phyloP scores from a whole-genome alignment of 2,888 invertebrate genomes.

The Yponomeuta plumbellus region DNA sequence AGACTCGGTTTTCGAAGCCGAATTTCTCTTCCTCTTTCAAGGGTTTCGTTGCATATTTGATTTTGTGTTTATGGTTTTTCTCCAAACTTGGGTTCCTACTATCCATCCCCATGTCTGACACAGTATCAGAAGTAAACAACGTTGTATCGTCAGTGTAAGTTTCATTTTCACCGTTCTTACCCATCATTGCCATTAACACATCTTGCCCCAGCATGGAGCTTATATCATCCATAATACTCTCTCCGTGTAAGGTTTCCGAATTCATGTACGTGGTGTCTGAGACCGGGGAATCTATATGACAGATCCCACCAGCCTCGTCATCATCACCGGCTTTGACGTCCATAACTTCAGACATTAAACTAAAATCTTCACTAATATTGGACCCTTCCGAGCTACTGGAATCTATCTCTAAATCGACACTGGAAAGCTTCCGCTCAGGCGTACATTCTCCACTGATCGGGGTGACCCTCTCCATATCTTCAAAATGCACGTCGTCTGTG shows the following conservation, averaged over 20 bases:
- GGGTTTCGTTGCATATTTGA: constrained; percentile 67
- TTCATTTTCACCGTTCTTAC: constrained; percentile 77
- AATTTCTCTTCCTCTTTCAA: constrained; percentile 76
- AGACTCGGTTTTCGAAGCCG: constrained; percentile 84
- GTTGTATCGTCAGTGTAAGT: constrained; percentile 84
- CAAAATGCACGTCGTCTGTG: constrained; percentile 64
- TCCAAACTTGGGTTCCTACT: constrained; percentile 74
- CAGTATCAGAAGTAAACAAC: constrained; percentile 77
- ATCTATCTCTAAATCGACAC: constrained; percentile 68
- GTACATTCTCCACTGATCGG: constrained; percentile 60
- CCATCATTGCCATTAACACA: constrained; percentile 80
- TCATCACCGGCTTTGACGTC: constrained; percentile 67
- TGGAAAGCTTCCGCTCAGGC: constrained; percentile 60
- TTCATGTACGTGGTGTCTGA: constrained; percentile 82
- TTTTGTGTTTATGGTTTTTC: constrained; percentile 76
- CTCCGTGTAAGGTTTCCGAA: constrained; percentile 85
- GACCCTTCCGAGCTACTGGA: constrained; percentile 79
- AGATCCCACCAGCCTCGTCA: constrained; percentile 76
- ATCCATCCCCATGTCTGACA: constrained; percentile 68
- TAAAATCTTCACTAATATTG: constrained; percentile 83
- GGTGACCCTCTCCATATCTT: constrained; percentile 47
- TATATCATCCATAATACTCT: constrained; percentile 86
- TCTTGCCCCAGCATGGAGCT: constrained; percentile 85
- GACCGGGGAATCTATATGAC: constrained; percentile 88
- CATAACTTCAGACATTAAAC: constrained; percentile 81